Conservation (phyloP, 2,113 vertebrate genomes). For the Bambusicola thoracicus region DNA sequence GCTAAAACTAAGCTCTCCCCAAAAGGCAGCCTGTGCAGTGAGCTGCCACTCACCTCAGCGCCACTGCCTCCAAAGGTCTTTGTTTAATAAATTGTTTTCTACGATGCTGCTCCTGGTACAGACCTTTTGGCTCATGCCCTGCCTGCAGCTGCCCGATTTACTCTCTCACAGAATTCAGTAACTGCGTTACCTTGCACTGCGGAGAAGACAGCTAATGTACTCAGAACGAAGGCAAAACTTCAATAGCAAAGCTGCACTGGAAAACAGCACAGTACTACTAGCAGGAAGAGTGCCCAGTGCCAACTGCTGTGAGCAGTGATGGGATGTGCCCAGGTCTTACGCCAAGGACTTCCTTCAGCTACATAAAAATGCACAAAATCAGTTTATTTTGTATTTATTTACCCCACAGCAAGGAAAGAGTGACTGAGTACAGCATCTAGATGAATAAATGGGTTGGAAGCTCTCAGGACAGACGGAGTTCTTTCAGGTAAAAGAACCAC, state of each 20-base stretch:
- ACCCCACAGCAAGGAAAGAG: neutral
- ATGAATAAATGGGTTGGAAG: neutral
- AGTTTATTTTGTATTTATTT: neutral
- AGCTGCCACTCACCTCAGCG: neutral
- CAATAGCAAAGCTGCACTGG: neutral
- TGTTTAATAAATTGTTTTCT: neutral
- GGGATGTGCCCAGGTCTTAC: neutral
- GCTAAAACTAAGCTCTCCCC: neutral
- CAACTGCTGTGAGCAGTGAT: neutral
- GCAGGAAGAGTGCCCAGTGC: neutral
- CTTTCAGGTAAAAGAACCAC: neutral
- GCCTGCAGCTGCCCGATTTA: neutral
- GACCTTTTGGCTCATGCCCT: neutral
- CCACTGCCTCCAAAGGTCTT: neutral
- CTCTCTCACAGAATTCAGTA: neutral
- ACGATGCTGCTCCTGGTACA: neutral
- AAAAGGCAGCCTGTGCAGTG: neutral
- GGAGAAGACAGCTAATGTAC: neutral
- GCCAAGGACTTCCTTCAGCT: neutral
- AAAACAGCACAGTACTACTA: neutral
- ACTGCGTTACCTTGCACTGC: neutral
- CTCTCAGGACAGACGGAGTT: neutral
- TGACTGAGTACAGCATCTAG: accelerated
- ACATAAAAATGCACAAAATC: neutral
- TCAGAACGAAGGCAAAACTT: neutral